Conservation (phyloP, 2,888 invertebrate genomes). For the Ligdia adustata region DNA sequence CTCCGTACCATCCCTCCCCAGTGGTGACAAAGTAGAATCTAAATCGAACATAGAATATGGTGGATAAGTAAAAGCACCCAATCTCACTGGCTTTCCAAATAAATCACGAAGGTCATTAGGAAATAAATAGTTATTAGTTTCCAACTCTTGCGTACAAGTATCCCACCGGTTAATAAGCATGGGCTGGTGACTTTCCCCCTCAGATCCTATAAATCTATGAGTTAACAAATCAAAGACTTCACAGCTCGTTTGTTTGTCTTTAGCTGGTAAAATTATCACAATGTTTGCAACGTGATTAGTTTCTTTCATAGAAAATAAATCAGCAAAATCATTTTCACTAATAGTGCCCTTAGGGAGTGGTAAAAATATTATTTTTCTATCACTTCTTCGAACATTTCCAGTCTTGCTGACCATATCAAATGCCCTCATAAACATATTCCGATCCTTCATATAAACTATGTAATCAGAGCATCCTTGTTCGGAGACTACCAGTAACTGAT, state of each 20-base stretch:
- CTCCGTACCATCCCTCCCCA: conserved; percentile 82
- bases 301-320: conserved; percentile 58
- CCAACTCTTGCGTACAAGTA: conserved; percentile 59
- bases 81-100: conserved; percentile 71
- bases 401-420: conserved; percentile 65
- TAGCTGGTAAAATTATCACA: conserved; percentile 51
- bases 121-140: conserved; percentile 62
- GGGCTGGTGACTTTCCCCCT: conserved; percentile 43
- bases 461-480: conserved; percentile 79
- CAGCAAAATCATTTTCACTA: conserved; percentile 35
- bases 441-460: conserved; percentile 61
- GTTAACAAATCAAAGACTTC: conserved; percentile 61
- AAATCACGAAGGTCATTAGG: conserved; percentile 76
- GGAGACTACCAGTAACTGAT: conserved; percentile 55
- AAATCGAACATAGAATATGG: conserved; percentile 83
- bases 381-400: conserved; percentile 69
- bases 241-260: conserved; percentile 39
- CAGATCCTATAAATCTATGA: conserved; percentile 68
- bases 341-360: conserved; percentile 43
- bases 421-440: conserved; percentile 60
- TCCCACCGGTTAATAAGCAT: conserved; percentile 69
- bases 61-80: conserved; percentile 84
- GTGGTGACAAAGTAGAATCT: conserved; percentile 50
- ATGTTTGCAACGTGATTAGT: conserved; percentile 64
- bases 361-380: conserved; percentile 71